These are phyloP conservation scores for Nothura maculosa DNA, from an alignment of 2,797 vertebrate genomes.

Conservation along the genomic window DNA sequence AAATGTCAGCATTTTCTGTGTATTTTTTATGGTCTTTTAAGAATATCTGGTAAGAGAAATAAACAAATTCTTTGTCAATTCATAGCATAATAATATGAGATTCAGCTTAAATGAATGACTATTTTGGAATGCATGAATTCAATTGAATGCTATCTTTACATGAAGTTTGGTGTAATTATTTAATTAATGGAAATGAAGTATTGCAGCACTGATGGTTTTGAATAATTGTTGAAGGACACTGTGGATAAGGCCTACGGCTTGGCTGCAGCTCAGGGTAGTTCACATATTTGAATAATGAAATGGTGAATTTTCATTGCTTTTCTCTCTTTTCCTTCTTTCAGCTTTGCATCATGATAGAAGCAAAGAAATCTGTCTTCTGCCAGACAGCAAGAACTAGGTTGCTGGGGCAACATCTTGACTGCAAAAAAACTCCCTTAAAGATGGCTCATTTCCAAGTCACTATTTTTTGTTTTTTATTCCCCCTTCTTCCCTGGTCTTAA, in stretches of 20 bases:
- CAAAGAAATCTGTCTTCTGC: constrained; percentile 79
- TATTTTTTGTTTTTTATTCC: not conserved
- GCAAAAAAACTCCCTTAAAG: constrained; percentile 34
- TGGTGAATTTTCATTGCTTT: constrained; percentile 75
- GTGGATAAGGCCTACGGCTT: constrained; percentile 51
- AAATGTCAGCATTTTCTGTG: not conserved
- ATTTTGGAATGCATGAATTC: constrained; percentile 69
- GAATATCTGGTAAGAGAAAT: constrained; percentile 39
- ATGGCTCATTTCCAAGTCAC: constrained; percentile 78
- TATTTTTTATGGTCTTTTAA: not conserved
- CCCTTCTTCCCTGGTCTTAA: not conserved
- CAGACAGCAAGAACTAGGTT: constrained; percentile 76
- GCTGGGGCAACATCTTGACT: constrained; percentile 77
- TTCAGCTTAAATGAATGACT: constrained; percentile 63
- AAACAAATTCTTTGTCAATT: constrained; percentile 63
- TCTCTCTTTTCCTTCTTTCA: constrained; percentile 63
- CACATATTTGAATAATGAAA: constrained; percentile 75
- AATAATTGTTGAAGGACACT: constrained; percentile 69
- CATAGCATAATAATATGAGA: constrained; percentile 38
- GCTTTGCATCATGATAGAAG: constrained; percentile 71
- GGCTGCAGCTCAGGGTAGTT: constrained; percentile 71
- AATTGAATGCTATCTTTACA: constrained; percentile 59
- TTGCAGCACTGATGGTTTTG: constrained; percentile 51
- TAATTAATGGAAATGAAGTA: constrained; percentile 80
- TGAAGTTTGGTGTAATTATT: constrained; percentile 76